These are phyloP conservation scores for Channa striata DNA, from an alignment of 2,797 vertebrate species.

Conservation along the genomic window DNA sequence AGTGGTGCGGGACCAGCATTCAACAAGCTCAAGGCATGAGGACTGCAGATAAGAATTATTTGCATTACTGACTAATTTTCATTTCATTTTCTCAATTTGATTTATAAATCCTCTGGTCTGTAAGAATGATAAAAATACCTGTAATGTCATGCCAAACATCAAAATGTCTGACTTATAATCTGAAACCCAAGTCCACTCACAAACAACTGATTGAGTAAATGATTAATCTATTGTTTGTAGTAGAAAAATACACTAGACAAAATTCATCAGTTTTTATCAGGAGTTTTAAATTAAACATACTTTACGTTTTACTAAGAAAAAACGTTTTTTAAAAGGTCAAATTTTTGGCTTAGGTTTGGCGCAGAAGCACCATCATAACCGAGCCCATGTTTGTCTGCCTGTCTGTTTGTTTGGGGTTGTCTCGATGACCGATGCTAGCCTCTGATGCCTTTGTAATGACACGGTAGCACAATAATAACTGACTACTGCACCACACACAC, in stretches of 20 bases:
- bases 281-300: neutral
- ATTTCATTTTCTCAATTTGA: neutral
- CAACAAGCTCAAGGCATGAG: neutral
- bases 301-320: too few relatives aligned
- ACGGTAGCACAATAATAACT: slow-evolving; percentile 80
- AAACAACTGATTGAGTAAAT: too few relatives aligned
- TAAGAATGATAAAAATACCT: neutral
- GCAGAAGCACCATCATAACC: slow-evolving; percentile 27
- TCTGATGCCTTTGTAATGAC: slow-evolving; percentile 83
- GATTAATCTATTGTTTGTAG: neutral
- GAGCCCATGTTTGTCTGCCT: slow-evolving; percentile 57
- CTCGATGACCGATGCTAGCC: slow-evolving; percentile 72
- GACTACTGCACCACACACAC: slow-evolving; percentile 66
- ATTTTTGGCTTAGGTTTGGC: slow-evolving; percentile 16
- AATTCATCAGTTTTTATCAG: neutral
- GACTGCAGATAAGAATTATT: neutral
- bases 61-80: neutral
- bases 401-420: slow-evolving; percentile 78
- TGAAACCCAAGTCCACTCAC: neutral
- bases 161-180: neutral
- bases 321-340: slow-evolving; percentile 8
- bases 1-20: neutral
- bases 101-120: too few relatives aligned
- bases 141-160: neutral
- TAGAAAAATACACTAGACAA: neutral